These are phyloP conservation scores for Malaclemys terrapin DNA, from an alignment of 2,113 vertebrate genomes.

Conservation along the genomic window DNA sequence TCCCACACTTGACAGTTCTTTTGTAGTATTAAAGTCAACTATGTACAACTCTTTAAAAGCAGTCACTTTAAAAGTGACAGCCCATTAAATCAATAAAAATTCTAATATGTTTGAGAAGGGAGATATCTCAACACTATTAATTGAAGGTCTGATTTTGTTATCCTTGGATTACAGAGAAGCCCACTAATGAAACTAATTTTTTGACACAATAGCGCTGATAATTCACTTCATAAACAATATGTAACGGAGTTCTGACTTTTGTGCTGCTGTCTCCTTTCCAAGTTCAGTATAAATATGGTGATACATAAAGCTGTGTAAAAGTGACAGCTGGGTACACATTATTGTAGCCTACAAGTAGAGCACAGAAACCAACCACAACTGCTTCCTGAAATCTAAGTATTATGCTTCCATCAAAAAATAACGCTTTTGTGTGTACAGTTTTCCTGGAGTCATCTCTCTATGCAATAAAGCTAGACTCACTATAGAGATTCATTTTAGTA, in stretches of 20 bases:
- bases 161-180: background rate
- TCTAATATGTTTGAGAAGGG: background rate
- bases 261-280: constrained; percentile 57
- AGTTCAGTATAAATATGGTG: constrained; percentile 61
- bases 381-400: constrained; percentile 64
- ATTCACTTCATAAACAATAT: constrained; percentile 21
- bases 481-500: constrained; percentile 65
- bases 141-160: background rate
- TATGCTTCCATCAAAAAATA: constrained; percentile 73
- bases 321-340: constrained; percentile 67
- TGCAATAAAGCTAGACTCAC: constrained; percentile 67
- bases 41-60: constrained; percentile 44
- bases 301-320: constrained; percentile 71
- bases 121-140: constrained; percentile 5
- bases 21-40: constrained; percentile 57
- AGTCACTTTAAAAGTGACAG: constrained; percentile 56
- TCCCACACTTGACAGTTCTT: constrained; percentile 49
- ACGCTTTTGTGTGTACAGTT: constrained; percentile 56
- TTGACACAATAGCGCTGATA: background rate
- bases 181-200: constrained; percentile 16
- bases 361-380: constrained; percentile 48
- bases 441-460: constrained; percentile 60
- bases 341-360: constrained; percentile 39
- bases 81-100: background rate
- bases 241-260: constrained; percentile 29